Evolutionary conservation across 1,140 invertebrate species (phyloP).

Genomic region (Protaetia brevitarsis): DNA sequence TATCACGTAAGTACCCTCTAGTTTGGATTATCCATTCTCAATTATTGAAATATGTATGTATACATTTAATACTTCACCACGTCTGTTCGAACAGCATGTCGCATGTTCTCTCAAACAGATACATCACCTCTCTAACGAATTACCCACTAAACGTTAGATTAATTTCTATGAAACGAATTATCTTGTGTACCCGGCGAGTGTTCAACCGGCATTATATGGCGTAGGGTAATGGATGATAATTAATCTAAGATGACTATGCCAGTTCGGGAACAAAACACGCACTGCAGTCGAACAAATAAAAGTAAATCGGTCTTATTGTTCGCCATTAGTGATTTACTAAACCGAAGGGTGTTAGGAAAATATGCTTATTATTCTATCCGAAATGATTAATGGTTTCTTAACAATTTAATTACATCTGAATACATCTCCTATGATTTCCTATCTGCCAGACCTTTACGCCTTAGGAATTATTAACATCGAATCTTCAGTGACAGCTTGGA

Average conservation of each 20-base stretch:
- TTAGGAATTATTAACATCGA: neutral
- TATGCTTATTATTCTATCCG: neutral
- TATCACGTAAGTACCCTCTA: too few species aligned
- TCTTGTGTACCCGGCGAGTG: neutral
- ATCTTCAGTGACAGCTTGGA: neutral
- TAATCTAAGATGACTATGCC: neutral
- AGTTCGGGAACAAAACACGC: neutral
- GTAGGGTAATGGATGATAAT: neutral
- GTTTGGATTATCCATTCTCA: neutral
- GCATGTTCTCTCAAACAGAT: neutral
- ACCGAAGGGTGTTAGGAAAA: constrained; percentile 3
- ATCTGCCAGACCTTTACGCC: neutral
- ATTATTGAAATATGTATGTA: neutral
- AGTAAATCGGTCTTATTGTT: constrained; percentile 2
- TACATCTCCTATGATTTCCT: neutral
- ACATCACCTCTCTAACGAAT: neutral
- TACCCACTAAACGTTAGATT: neutral
- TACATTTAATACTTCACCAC: neutral
- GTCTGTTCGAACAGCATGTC: neutral
- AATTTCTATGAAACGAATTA: neutral
- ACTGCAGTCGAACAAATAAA: constrained; percentile 4
- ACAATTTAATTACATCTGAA: constrained; percentile 9
- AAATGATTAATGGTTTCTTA: constrained; percentile 9
- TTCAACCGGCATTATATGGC: neutral
- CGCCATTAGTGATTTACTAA: neutral